Evolutionary conservation across 1,140 invertebrate species (phyloP).

Genomic region (Drosophila subpulchrella): DNA sequence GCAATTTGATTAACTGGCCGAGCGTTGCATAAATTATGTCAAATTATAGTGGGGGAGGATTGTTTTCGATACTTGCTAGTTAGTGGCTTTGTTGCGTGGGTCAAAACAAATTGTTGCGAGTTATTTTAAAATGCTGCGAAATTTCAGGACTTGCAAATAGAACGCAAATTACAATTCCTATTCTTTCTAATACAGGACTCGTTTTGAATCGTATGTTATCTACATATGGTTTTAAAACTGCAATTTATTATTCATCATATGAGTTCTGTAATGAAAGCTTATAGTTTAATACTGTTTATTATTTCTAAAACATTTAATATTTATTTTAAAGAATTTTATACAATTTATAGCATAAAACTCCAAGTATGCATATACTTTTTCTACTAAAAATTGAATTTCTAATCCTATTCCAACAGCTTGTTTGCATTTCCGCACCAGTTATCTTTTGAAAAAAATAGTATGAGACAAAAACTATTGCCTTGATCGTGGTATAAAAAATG

Average conservation of each 20-base stretch:
- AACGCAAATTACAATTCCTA: neutral
- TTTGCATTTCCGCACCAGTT: slow-evolving; percentile 18
- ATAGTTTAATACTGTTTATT: neutral
- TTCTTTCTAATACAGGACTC: too few species aligned
- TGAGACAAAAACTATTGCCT: neutral
- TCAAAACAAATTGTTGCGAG: slow-evolving; percentile 2
- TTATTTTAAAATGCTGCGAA: neutral
- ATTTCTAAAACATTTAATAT: neutral
- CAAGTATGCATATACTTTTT: neutral
- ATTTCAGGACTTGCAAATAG: neutral
- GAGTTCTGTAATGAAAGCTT: neutral
- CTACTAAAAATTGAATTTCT: neutral
- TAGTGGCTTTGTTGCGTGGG: slow-evolving; percentile 33
- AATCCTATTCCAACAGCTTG: neutral
- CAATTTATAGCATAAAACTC: neutral
- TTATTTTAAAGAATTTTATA: neutral
- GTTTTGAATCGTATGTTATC: too few species aligned
- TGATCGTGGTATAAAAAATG: slow-evolving; percentile 3
- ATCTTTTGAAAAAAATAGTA: neutral
- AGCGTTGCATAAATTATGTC: slow-evolving; percentile 71
- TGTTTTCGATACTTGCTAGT: slow-evolving; percentile 41
- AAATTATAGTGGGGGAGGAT: slow-evolving; percentile 41
- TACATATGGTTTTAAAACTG: too few species aligned
- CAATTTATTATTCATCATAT: too few species aligned
- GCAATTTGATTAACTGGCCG: slow-evolving; percentile 71